phyloP scores from a whole-genome alignment of 1,140 invertebrate genomes.

The Scaptomyza pallida region DNA sequence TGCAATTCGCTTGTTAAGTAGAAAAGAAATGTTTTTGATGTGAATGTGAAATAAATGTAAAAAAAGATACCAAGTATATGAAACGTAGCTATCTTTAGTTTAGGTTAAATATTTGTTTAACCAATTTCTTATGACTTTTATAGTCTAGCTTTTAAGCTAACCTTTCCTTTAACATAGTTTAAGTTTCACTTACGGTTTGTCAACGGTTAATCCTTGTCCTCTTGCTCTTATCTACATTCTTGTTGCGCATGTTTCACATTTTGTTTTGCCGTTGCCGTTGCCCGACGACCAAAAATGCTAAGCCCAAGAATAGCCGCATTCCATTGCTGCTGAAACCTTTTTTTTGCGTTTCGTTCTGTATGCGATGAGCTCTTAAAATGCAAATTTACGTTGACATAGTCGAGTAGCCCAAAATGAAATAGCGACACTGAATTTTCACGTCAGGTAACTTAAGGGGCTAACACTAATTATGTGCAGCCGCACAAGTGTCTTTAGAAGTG shows the following conservation, averaged over 20 bases:
- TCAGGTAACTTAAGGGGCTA: slow-evolving; percentile 58
- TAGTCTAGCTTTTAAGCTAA: too few species aligned
- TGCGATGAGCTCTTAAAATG: slow-evolving; percentile 67
- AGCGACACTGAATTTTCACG: slow-evolving; percentile 12
- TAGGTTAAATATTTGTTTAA: neutral
- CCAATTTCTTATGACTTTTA: neutral
- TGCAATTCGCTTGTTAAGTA: neutral
- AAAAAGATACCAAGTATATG: too few species aligned
- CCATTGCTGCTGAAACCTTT: slow-evolving; percentile 32
- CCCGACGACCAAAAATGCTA: slow-evolving; percentile 6
- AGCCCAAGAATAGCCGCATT: slow-evolving; percentile 29
- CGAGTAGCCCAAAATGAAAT: slow-evolving; percentile 10
- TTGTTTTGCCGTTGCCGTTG: slow-evolving; percentile 32
- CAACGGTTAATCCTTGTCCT: slow-evolving; percentile 47
- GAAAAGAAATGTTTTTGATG: neutral
- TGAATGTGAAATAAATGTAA: too few species aligned
- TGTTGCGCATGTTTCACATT: slow-evolving; percentile 69
- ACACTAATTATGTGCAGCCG: slow-evolving; percentile 75
- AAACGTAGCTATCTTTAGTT: too few species aligned
- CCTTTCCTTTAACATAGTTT: slow-evolving; percentile 41
- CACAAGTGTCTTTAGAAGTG: slow-evolving; percentile 51
- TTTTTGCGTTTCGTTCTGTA: too few species aligned
- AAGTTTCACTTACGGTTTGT: slow-evolving; percentile 25
- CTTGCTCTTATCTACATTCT: slow-evolving; percentile 41
- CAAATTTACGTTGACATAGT: slow-evolving; percentile 70